phyloP scores from a whole-genome alignment of 2,113 vertebrate genomes.

The Chlorocebus sabaeus region DNA sequence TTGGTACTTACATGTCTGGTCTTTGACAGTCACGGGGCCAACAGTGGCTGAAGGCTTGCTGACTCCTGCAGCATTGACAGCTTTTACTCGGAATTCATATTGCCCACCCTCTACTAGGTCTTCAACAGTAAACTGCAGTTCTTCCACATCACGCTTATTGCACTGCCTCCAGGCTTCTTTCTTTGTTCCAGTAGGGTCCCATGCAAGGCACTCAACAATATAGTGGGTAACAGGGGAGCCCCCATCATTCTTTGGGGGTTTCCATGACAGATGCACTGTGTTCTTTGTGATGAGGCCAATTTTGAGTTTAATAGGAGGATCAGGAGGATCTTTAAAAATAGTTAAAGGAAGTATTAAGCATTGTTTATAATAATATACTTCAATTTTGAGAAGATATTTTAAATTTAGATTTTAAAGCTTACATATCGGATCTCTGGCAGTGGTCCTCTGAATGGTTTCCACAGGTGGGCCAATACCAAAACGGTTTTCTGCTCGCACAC shows the following conservation, averaged over 20 bases:
- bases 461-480: constrained; percentile 90
- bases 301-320: constrained; percentile 95
- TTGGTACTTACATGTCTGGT: constrained; percentile 93
- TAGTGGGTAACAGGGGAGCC: constrained; percentile 98
- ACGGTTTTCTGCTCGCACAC: constrained; percentile 94
- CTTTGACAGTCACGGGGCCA: constrained; percentile 92
- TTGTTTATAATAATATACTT: background rate
- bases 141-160: constrained; percentile 95
- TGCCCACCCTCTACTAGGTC: constrained; percentile 94
- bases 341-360: constrained; percentile 56
- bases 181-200: constrained; percentile 91
- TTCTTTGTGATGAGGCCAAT: constrained; percentile 91
- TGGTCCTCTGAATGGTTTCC: constrained; percentile 88
- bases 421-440: constrained; percentile 95
- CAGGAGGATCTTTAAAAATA: constrained; percentile 91
- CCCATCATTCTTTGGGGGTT: constrained; percentile 95
- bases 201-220: constrained; percentile 94
- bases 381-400: constrained; percentile 9
- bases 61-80: constrained; percentile 92
- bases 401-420: constrained; percentile 77
- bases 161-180: constrained; percentile 96
- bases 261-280: constrained; percentile 92
- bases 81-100: constrained; percentile 97
- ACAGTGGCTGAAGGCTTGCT: constrained; percentile 94
- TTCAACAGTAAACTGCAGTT: constrained; percentile 93